Evolutionary conservation across 1,140 invertebrate genomes (phyloP), one percentile per base, ranked within the genome.

Genomic region (Drosophila erecta): DNA sequence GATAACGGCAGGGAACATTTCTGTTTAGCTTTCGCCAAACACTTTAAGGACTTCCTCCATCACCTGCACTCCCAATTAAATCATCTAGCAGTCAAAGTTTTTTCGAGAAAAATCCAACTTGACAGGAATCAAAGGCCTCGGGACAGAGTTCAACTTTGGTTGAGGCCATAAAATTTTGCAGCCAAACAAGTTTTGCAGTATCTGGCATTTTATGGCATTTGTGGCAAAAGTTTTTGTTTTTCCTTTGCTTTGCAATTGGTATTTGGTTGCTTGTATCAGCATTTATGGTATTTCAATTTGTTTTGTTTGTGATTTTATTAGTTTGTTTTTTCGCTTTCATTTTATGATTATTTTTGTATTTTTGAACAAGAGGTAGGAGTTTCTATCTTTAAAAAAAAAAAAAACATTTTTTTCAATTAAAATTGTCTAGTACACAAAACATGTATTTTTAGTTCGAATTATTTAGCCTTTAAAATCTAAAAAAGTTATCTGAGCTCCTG

Each of bases 231-330:
- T 78, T 78, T 72, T 56, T 15, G 27, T 55, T 20, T 53, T 59
- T 38, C 24, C 24, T 35, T 22, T 50, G n/a, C 46, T 20, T 14
- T 20, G 27, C 46, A 51, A 64, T 54, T 27, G 35, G 12, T 3
- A 27, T 56, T 40, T 55, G 33, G 37, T 38, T 65, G 60, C 50
- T 24, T 43, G 37, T 50, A 71, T 75, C 57, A 33, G 46, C 77
- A 79, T 80, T 80, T 80, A 80, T 80, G 46, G 54, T 37, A 69
- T 74, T 81, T 74, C 80, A 69, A 79, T 79, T 70, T 61, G 62
- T 67, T 49, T 61, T 69, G 69, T 46, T 64, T 10, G 37, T 17
- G 49, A 38, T 75, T 62, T 56, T 58, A 43, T 64, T 53, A 20
- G 51, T 30, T 69, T 77, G 71, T 53, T 70, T 74, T 38, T 73